These are phyloP conservation scores for Deroplatys truncata DNA, from an alignment of 2,888 invertebrate genomes.

Conservation along the genomic window DNA sequence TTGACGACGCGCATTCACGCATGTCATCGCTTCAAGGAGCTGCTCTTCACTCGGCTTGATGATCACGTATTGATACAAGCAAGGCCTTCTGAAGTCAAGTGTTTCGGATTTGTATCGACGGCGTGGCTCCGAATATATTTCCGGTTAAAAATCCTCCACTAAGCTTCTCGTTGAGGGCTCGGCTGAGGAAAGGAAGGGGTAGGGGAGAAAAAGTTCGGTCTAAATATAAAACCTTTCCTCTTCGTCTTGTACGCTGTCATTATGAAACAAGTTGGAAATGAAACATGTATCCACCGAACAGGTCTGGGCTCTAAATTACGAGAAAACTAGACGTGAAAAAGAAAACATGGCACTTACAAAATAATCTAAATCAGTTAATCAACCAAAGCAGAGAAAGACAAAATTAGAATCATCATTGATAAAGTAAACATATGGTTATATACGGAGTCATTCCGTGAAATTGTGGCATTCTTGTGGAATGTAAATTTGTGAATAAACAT, in stretches of 20 bases:
- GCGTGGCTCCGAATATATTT: not conserved
- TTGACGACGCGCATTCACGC: not conserved
- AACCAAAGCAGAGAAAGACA: too few species aligned
- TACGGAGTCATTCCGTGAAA: too few species aligned
- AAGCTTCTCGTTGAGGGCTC: not conserved
- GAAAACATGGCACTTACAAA: too few species aligned
- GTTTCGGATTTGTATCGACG: conserved; percentile 11
- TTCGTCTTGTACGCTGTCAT: not conserved
- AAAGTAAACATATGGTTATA: too few species aligned
- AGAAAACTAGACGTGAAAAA: too few species aligned
- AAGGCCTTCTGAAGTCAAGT: conserved; percentile 1
- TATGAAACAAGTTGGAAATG: not conserved
- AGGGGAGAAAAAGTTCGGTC: not conserved
- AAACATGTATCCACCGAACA: not conserved
- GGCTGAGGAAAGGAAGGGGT: not conserved
- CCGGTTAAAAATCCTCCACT: not conserved
- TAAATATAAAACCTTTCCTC: conserved; percentile 10
- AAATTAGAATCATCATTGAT: too few species aligned
- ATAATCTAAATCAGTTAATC: too few species aligned
- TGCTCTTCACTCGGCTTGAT: not conserved
- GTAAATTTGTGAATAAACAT: too few species aligned
- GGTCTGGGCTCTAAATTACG: too few species aligned
- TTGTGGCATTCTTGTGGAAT: too few species aligned
- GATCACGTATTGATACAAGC: not conserved
- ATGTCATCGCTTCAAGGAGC: not conserved